Percentiles rank a stretch among this genome's conserved stretches.
These are phyloP conservation scores for Rhinichthys osculus DNA, from an alignment of 2,797 vertebrate genomes.

Conservation along the genomic window DNA sequence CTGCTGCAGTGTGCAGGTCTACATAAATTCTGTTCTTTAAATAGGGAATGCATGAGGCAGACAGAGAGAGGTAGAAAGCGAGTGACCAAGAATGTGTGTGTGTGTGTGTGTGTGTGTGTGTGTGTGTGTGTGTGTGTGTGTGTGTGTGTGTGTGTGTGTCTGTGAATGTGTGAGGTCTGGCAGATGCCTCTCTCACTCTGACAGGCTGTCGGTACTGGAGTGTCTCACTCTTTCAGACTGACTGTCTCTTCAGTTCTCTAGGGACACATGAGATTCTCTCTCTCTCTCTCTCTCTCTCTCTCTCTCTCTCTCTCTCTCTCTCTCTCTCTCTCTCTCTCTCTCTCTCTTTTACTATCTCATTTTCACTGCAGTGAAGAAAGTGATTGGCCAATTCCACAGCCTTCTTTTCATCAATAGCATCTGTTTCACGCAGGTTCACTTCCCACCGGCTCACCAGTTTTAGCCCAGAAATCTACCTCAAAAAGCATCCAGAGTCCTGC, in stretches of 20 bases:
- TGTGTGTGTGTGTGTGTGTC: slow-evolving; percentile 18
- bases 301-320: slow-evolving; percentile 36
- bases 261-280: slow-evolving; percentile 32
- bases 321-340: not conserved
- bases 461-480: slow-evolving; percentile 48
- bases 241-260: slow-evolving; percentile 32
- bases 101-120: too few species aligned
- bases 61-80: slow-evolving; percentile 34
- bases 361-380: slow-evolving; percentile 38
- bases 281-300: slow-evolving; percentile 38
- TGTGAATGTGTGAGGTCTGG: slow-evolving; percentile 51
- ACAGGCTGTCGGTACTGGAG: slow-evolving; percentile 54
- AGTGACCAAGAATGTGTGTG: slow-evolving; percentile 26
- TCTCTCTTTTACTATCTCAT: slow-evolving; percentile 36
- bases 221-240: slow-evolving; percentile 51
- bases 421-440: slow-evolving; percentile 56
- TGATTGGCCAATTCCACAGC: slow-evolving; percentile 25
- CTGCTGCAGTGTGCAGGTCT: slow-evolving; percentile 25
- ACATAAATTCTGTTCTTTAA: slow-evolving; percentile 13
- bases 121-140: too few species aligned
- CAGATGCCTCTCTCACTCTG: slow-evolving; percentile 56
- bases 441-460: slow-evolving; percentile 49
- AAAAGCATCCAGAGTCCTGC: slow-evolving; percentile 46
- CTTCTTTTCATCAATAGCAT: slow-evolving; percentile 45
- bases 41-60: slow-evolving; percentile 25